These are phyloP conservation scores for Manduca sexta DNA, from an alignment of 1,140 invertebrate genomes.

Conservation along the genomic window DNA sequence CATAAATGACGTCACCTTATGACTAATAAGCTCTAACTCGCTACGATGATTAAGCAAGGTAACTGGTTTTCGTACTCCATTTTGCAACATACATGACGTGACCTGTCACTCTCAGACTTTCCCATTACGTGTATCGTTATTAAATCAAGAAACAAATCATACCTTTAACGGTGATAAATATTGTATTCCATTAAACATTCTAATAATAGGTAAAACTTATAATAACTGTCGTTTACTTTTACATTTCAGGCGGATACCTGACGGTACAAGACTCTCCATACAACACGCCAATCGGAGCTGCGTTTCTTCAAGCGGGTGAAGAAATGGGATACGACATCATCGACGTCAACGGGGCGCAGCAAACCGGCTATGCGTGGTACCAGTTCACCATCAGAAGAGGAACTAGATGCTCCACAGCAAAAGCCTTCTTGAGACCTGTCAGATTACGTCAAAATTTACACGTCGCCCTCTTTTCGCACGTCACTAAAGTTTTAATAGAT, in stretches of 20 bases:
- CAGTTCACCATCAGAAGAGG: conserved; percentile 89
- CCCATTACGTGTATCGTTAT: too few relatives aligned
- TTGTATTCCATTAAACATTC: too few relatives aligned
- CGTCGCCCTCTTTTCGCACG: conserved; percentile 82
- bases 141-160: too few relatives aligned
- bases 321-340: conserved; percentile 92
- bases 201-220: too few relatives aligned
- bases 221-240: not conserved
- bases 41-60: too few relatives aligned
- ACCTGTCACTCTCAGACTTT: too few relatives aligned
- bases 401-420: conserved; percentile 83
- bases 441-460: conserved; percentile 82
- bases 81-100: too few relatives aligned
- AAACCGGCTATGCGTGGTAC: conserved; percentile 86
- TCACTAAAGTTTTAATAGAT: conserved; percentile 84
- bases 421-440: conserved; percentile 86
- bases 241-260: conserved; percentile 81
- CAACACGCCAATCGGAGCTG: conserved; percentile 85
- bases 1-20: too few relatives aligned
- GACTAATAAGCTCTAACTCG: too few relatives aligned
- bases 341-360: conserved; percentile 84
- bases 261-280: conserved; percentile 87
- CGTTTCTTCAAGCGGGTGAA: conserved; percentile 89
- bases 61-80: too few relatives aligned
- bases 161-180: too few relatives aligned